Evolutionary conservation across 2,113 vertebrate genomes (phyloP), one percentile per base, ranked within the genome.

Genomic region (Trochalopteron elliotii): DNA sequence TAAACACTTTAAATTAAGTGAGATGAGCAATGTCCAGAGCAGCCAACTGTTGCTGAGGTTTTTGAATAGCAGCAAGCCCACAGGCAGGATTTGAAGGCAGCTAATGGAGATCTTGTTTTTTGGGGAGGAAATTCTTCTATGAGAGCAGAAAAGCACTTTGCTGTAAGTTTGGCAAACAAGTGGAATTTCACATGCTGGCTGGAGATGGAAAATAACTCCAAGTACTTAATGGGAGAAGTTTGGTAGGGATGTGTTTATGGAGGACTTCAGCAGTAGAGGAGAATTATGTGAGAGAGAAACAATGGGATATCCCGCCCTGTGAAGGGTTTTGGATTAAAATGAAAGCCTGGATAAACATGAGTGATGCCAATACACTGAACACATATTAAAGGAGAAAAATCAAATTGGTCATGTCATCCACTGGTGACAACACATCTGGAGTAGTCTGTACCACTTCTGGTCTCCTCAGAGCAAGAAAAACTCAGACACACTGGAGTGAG

Each of bases 11-110:
- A 88, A 90, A 93, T 79, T 68, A 89, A 87, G 87, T 7, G 3
- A 95, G 89, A 93, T 55, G 44, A 97, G 42, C 83, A 83, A 86
- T 70, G 68, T 90, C 75, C 68, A 37, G 23, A 86, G 92, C 91
- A 93, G 94, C 52, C 81, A 95, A 82, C 79, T 90, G 67, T 84
- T 94, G 87, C 77, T 0, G 10, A 64, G 40, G 40, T 64, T 91
- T 84, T 84, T 75, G 84, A 93, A 84, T 37, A 92, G 70, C 72
- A 72, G 49, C 40, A 87, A 93, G 69, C 69, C 72, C 61, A 89
- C 28, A 30, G 77, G 68, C 69, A 91, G 49, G 81, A 87, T 87
- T 27, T 84, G n/a, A 89, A 94, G 40, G 87, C 45, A 72, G 83
- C 47, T 96, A 75, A 89, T 63, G 33, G 80, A 92, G 21, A 94